Evolutionary conservation across 1,140 invertebrate genomes (phyloP).

Genomic region (Gryon sp.): DNA sequence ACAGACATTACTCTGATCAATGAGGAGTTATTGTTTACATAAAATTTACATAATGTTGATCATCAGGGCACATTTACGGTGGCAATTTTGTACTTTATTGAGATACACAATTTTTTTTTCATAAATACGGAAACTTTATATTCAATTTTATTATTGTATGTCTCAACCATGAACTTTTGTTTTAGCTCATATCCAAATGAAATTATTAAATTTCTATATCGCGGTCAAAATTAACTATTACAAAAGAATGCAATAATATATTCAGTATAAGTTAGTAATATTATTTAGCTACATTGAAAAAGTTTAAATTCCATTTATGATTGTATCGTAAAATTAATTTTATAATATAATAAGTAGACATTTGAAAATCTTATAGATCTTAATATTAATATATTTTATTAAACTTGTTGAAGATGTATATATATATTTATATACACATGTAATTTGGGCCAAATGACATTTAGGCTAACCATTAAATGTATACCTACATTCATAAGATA

Average conservation of each 20-base stretch:
- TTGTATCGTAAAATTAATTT: constrained; percentile 25
- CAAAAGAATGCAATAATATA: no score
- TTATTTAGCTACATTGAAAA: background rate
- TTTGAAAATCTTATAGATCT: constrained; percentile 10
- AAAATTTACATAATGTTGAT: no score
- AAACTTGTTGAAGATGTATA: background rate
- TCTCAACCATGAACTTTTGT: constrained; percentile 18
- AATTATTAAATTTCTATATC: no score
- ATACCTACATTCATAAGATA: no score
- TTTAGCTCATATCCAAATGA: background rate
- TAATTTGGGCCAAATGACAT: no score
- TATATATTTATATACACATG: no score
- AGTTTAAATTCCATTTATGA: constrained; percentile 1
- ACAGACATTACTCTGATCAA: no score
- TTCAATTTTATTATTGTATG: constrained; percentile 7
- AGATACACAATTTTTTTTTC: constrained; percentile 9
- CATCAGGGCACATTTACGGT: constrained; percentile 9
- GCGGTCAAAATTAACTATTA: no score
- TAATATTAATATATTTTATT: constrained; percentile 2
- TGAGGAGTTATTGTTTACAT: no score
- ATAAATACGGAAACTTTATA: constrained; percentile 2
- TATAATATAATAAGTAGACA: constrained; percentile 13
- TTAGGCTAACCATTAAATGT: no score
- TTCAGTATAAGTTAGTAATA: no score
- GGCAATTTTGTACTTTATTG: constrained; percentile 35